A percentile compares a stretch with the other conserved stretches of the same genome.
Evolutionary conservation across 2,797 vertebrate genomes (phyloP).

Genomic region (Thalassophryne amazonica): DNA sequence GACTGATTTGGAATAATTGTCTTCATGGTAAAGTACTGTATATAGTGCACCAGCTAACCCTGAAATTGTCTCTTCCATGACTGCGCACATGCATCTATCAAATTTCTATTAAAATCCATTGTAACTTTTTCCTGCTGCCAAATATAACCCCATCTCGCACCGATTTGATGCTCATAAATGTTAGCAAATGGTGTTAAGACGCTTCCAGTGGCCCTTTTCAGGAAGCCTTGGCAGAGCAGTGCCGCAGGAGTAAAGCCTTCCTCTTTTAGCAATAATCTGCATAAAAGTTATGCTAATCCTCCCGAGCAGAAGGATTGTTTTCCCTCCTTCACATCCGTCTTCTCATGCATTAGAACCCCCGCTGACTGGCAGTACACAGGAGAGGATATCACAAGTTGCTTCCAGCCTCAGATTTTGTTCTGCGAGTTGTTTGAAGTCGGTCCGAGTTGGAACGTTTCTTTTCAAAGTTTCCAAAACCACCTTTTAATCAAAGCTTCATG

Average conservation of each 20-base stretch:
- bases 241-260: constrained; percentile 13
- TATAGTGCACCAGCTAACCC: too few relatives aligned
- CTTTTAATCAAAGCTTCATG: constrained; percentile 33
- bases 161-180: neutral
- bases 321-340: constrained; percentile 9
- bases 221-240: neutral
- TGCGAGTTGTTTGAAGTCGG: constrained; percentile 40
- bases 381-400: constrained; percentile 35
- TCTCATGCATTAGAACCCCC: constrained; percentile 7
- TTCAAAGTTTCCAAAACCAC: constrained; percentile 13
- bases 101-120: too few relatives aligned
- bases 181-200: constrained; percentile 15
- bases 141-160: too few relatives aligned
- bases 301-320: constrained; percentile 32
- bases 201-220: neutral
- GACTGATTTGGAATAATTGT: too few relatives aligned
- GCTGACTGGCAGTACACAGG: constrained; percentile 8
- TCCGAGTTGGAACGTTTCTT: constrained; percentile 20
- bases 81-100: too few relatives aligned
- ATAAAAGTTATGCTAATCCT: constrained; percentile 40
- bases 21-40: too few relatives aligned
- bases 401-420: constrained; percentile 16
- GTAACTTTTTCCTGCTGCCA: too few relatives aligned
- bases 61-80: too few relatives aligned
- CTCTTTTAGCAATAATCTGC: constrained; percentile 31